Conservation (phyloP, 2,113 vertebrate genomes). For the Neofelis nebulosa region DNA sequence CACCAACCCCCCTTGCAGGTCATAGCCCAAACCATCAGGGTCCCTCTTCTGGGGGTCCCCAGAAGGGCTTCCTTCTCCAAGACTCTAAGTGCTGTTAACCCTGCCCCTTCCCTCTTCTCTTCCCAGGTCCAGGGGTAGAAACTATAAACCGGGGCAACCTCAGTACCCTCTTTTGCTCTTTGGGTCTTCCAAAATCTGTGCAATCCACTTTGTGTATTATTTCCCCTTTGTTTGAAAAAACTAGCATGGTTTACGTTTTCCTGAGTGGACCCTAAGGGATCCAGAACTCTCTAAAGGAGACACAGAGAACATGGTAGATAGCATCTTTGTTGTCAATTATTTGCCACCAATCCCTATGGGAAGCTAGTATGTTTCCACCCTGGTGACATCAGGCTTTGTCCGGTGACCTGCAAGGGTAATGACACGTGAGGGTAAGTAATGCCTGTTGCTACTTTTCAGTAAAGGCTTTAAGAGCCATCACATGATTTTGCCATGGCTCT, state of each 20-base stretch:
- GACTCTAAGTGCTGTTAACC: neutral
- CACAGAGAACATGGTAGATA: neutral
- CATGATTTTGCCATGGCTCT: neutral
- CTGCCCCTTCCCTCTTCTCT: neutral
- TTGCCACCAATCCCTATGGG: neutral
- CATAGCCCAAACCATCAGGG: neutral
- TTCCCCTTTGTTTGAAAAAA: slow-evolving; percentile 1
- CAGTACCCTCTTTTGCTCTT: neutral
- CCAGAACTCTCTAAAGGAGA: neutral
- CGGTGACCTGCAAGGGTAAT: neutral
- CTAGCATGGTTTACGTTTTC: neutral
- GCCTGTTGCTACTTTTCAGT: neutral
- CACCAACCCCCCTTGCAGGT: neutral
- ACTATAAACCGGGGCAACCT: neutral
- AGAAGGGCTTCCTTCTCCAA: neutral
- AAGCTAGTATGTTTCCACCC: neutral
- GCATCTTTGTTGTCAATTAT: neutral
- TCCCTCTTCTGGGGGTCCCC: neutral
- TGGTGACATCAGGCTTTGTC: neutral
- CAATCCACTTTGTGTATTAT: neutral
- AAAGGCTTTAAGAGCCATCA: neutral
- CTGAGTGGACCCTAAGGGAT: neutral
- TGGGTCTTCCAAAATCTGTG: neutral
- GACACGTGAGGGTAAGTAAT: neutral
- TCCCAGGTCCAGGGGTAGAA: neutral